A percentile compares a stretch with the other conserved stretches of the same genome.
These are phyloP conservation scores for Hypocryptadius cinnamomeus DNA, from an alignment of 2,113 vertebrate species.

Conservation along the genomic window DNA sequence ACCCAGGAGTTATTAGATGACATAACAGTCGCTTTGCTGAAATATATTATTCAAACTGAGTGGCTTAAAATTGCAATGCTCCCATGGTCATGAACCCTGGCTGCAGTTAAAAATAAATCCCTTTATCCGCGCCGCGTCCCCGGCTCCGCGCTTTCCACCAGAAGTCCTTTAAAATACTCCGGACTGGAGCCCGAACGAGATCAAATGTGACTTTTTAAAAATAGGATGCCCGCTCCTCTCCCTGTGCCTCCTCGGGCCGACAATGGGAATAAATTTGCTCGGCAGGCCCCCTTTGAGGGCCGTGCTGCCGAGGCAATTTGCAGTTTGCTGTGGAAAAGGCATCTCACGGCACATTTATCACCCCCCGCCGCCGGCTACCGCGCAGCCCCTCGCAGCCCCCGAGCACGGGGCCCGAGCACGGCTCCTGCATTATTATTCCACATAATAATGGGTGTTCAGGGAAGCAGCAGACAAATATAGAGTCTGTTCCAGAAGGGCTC, in stretches of 20 bases:
- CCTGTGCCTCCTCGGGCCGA: constrained; percentile 34
- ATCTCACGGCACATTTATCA: constrained; percentile 73
- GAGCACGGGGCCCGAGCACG: constrained; percentile 64
- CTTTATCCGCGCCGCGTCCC: constrained; percentile 64
- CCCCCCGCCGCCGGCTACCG: constrained; percentile 60
- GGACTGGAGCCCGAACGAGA: constrained; percentile 50
- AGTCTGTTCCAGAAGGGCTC: constrained; percentile 30
- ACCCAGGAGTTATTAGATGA: constrained; percentile 52
- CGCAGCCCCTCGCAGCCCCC: background rate
- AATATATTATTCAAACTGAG: constrained; percentile 62
- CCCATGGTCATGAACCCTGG: constrained; percentile 49
- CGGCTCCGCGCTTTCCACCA: constrained; percentile 18
- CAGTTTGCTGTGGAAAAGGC: constrained; percentile 71
- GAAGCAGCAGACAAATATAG: constrained; percentile 65
- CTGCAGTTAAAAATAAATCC: constrained; percentile 69
- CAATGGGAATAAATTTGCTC: constrained; percentile 73
- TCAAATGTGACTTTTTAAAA: constrained; percentile 71
- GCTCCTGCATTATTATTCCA: constrained; percentile 55
- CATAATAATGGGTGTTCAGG: constrained; percentile 61
- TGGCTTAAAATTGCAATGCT: constrained; percentile 67
- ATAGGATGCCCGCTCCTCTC: constrained; percentile 61
- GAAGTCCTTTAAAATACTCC: constrained; percentile 52
- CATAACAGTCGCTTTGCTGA: constrained; percentile 32
- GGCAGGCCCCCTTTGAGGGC: constrained; percentile 70
- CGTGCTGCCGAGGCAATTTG: constrained; percentile 72